Percentiles rank a stretch among this genome's conserved stretches.
phyloP scores from a whole-genome alignment of 2,113 vertebrate species.

The Numenius arquata region DNA sequence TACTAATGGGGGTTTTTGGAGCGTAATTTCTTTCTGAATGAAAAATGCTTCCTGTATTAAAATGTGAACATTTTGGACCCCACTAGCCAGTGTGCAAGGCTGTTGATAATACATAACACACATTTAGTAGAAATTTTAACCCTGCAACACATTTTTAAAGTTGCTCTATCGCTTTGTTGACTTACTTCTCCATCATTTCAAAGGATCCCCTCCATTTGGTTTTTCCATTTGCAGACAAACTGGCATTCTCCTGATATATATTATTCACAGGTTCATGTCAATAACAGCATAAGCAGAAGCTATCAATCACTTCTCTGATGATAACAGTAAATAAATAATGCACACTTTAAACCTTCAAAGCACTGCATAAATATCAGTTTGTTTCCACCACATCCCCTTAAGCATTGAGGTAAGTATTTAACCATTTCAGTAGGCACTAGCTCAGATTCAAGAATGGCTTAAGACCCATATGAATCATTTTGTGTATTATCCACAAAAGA shows the following conservation, averaged over 20 bases:
- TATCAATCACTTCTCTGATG: conserved; percentile 16
- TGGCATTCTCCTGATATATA: background rate
- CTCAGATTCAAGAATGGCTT: background rate
- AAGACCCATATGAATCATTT: background rate
- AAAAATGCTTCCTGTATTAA: conserved; percentile 17
- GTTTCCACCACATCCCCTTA: conserved; percentile 29
- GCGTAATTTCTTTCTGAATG: conserved; percentile 43
- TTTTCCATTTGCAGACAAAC: conserved; percentile 20
- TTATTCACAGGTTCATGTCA: conserved; percentile 40
- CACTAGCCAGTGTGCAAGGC: background rate
- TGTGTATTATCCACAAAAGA: background rate
- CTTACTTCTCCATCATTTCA: conserved; percentile 21
- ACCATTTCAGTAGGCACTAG: conserved; percentile 19
- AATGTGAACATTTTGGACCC: background rate
- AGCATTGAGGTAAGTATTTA: background rate
- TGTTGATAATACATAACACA: background rate
- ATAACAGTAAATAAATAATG: conserved; percentile 57
- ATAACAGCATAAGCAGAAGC: conserved; percentile 1
- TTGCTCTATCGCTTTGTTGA: background rate
- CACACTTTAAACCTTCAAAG: conserved; percentile 51
- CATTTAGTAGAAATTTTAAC: background rate
- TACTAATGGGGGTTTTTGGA: background rate
- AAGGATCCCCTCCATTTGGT: conserved; percentile 6
- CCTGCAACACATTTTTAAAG: background rate
- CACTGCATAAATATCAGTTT: conserved; percentile 34